These are phyloP conservation scores for Chloromyia formosa DNA, from an alignment of 2,888 invertebrate species.

Conservation along the genomic window DNA sequence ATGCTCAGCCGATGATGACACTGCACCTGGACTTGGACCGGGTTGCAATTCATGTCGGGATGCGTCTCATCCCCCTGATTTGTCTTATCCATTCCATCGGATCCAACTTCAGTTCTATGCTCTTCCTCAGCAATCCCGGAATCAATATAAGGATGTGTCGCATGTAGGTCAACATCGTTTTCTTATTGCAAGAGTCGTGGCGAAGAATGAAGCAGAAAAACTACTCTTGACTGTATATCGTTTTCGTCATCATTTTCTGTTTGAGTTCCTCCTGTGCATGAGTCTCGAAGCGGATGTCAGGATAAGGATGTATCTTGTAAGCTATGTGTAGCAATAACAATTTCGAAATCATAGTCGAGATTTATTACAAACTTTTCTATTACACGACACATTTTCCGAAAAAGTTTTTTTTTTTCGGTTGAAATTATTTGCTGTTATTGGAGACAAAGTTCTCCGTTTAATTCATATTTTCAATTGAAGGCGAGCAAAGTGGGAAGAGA, in stretches of 20 bases:
- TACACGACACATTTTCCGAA: conserved; percentile 10
- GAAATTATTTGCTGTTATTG: too few relatives aligned
- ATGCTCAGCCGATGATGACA: not conserved
- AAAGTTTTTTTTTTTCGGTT: conserved; percentile 18
- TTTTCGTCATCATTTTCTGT: not conserved
- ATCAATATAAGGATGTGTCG: conserved; percentile 32
- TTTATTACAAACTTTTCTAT: conserved; percentile 30
- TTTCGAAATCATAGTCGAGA: conserved; percentile 29
- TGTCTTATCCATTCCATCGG: conserved; percentile 19
- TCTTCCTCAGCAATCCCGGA: not conserved
- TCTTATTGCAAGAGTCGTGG: conserved; percentile 22
- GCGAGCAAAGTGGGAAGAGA: too few relatives aligned
- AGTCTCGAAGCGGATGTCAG: not conserved
- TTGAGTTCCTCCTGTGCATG: not conserved
- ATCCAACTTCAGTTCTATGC: too few relatives aligned
- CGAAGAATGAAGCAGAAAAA: not conserved
- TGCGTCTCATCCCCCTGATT: conserved; percentile 5
- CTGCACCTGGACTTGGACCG: not conserved
- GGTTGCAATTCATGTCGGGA: not conserved
- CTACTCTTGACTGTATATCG: not conserved
- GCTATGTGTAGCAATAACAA: conserved; percentile 25
- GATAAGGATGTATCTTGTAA: not conserved
- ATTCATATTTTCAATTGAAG: too few relatives aligned
- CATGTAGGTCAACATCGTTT: conserved; percentile 38
- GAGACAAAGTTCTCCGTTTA: too few relatives aligned